Evolutionary conservation across 2,888 invertebrate genomes (phyloP), one percentile per base, ranked within the genome.

Genomic region (Drosophila austrosaltans): DNA sequence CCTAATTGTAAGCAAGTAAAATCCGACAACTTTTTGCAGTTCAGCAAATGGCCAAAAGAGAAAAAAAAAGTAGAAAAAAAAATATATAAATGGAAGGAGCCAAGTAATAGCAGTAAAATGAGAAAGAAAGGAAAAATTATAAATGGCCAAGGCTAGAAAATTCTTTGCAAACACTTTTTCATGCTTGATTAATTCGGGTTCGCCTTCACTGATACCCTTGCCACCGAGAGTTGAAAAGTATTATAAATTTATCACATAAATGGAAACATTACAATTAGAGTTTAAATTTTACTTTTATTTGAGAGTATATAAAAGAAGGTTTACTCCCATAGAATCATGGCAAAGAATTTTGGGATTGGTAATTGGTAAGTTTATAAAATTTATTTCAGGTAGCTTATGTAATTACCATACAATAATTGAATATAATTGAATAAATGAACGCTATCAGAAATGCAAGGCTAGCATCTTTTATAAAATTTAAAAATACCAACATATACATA

Each of bases 171-270:
- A 77, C 67, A 75, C 74, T 82, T 87, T 77, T 87, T 82, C 74
- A 78, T 75, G 77, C 87, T 84, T 87, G 87, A 84, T 84, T 87
- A 84, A 84, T 84, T 84, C 76, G 74, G 63, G 66, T 64, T 75
- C 68, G 39, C 61, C 63, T 20, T 30, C 12, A 28, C 16, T 48
- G 22, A 48, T 48, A 48, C 48, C 48, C 48, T 48, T 36, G 36
- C 36, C 2, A 36, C 8, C 36, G 2, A 36, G 36, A 3, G 36
- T 40, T 25, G 3, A 1, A 25, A 12, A 25, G 25, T 25, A 48
- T 7, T 8, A 48, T 20, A 22, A 20, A 48, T 2, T 48, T 48
- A 20, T 22, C 20, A 8, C 8, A 8, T 10, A 22, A 48, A 8
- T 2, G 8, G 20, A 48, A 20, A 20, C 10, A 48, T 10, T 10